phyloP scores from a whole-genome alignment of 1,140 invertebrate species.

The Calosoma granatense region DNA sequence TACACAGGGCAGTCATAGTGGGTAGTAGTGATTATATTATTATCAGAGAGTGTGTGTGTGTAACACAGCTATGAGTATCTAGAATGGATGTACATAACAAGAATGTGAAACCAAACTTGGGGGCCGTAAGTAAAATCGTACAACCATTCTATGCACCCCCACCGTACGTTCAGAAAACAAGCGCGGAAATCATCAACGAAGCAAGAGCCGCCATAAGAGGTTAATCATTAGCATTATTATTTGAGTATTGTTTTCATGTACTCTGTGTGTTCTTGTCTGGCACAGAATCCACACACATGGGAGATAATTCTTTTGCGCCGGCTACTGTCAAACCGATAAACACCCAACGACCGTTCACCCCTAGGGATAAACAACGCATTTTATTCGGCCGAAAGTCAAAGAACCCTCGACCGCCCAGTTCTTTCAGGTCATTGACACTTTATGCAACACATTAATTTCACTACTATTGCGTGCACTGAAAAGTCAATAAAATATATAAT shows the following conservation, averaged over 20 bases:
- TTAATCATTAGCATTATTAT: constrained; percentile 17
- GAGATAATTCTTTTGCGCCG: constrained; percentile 26
- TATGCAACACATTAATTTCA: constrained; percentile 5
- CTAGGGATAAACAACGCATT: constrained; percentile 59
- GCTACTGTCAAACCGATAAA: constrained; percentile 39
- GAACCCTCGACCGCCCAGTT: constrained; percentile 60
- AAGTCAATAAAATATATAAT: constrained; percentile 3
- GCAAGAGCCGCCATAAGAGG: constrained; percentile 49
- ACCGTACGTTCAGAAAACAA: constrained; percentile 42
- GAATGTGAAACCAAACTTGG: constrained; percentile 16
- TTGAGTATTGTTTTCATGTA: constrained; percentile 13
- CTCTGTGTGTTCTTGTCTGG: background rate
- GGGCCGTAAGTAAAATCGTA: constrained; percentile 20
- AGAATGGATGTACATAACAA: constrained; percentile 5
- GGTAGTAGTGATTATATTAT: too few species aligned
- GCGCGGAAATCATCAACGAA: constrained; percentile 69
- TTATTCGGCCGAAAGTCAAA: constrained; percentile 50
- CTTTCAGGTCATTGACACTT: constrained; percentile 51
- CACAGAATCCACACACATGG: constrained; percentile 26
- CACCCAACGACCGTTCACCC: constrained; percentile 70
- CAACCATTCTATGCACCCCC: constrained; percentile 28
- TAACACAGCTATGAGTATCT: background rate
- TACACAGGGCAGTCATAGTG: too few species aligned
- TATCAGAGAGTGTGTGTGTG: background rate
- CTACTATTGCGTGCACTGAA: background rate